These are phyloP conservation scores for Eulithis testata DNA, from an alignment of 2,888 invertebrate species.

Conservation along the genomic window DNA sequence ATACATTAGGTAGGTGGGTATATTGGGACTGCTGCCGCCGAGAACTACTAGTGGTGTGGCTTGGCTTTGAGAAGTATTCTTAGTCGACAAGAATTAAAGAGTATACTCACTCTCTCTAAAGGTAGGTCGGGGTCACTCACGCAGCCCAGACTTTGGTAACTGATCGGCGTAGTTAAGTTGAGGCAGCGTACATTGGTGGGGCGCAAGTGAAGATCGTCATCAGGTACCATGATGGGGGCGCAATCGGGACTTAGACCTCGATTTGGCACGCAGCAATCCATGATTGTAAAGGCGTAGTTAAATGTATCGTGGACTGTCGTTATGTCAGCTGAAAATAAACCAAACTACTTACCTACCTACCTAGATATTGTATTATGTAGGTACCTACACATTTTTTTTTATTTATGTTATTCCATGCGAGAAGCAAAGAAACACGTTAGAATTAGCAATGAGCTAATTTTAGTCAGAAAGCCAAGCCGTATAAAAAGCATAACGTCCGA, in stretches of 20 bases:
- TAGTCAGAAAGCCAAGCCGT: too few relatives aligned
- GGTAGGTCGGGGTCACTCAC: conserved; percentile 41
- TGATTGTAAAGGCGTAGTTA: conserved; percentile 42
- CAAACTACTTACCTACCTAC: too few relatives aligned
- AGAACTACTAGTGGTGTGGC: too few relatives aligned
- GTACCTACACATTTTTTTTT: too few relatives aligned
- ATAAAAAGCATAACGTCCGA: too few relatives aligned
- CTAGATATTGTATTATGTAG: too few relatives aligned
- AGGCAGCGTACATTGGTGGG: conserved; percentile 53
- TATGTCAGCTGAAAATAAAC: conserved; percentile 33
- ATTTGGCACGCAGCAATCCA: conserved; percentile 39
- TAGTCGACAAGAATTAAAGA: not conserved
- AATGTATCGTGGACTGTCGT: conserved; percentile 48
- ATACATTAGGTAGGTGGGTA: too few relatives aligned
- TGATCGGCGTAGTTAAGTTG: conserved; percentile 57
- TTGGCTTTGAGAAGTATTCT: too few relatives aligned
- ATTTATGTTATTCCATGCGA: too few relatives aligned
- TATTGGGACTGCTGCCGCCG: too few relatives aligned
- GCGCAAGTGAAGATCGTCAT: conserved; percentile 54
- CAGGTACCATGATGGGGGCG: conserved; percentile 50
- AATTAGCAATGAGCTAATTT: too few relatives aligned
- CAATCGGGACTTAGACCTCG: conserved; percentile 46
- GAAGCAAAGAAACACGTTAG: too few relatives aligned
- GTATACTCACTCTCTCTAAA: conserved; percentile 45
- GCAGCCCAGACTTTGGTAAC: conserved; percentile 58